Conservation (phyloP, 1,140 invertebrate genomes). For the Yoshiicerus persimilis region DNA sequence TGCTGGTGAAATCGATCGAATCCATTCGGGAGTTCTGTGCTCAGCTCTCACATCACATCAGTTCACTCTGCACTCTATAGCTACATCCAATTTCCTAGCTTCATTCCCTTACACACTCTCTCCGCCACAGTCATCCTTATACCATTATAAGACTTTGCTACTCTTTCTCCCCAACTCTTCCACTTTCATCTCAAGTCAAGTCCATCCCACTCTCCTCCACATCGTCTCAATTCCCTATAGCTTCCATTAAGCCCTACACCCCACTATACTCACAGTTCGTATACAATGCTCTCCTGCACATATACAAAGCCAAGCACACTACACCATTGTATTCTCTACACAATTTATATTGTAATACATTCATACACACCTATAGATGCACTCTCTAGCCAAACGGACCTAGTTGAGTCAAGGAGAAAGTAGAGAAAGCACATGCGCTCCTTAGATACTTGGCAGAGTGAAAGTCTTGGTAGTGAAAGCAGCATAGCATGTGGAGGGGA, state of each 20-base stretch:
- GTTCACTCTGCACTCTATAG: background rate
- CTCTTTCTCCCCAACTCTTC: background rate
- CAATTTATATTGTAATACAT: background rate
- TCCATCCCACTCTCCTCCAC: background rate
- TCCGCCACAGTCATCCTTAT: background rate
- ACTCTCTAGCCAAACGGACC: too few relatives aligned
- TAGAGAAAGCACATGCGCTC: background rate
- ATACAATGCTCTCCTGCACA: too few relatives aligned
- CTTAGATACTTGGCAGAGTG: too few relatives aligned
- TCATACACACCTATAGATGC: background rate
- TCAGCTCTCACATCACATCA: slow-evolving; percentile 4
- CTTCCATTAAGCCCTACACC: background rate
- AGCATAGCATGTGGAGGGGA: background rate
- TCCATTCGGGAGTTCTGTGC: slow-evolving; percentile 13
- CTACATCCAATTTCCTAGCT: slow-evolving; percentile 4
- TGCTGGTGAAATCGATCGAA: slow-evolving; percentile 18
- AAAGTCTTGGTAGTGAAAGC: background rate
- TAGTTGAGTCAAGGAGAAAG: background rate
- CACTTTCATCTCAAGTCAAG: background rate
- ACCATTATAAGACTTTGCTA: background rate
- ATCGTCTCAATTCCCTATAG: background rate
- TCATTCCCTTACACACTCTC: background rate
- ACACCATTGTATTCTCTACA: too few relatives aligned
- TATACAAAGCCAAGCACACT: background rate
- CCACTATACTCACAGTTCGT: too few relatives aligned